phyloP scores from a whole-genome alignment of 1,140 invertebrate genomes.

The Reticulitermes speratus region DNA sequence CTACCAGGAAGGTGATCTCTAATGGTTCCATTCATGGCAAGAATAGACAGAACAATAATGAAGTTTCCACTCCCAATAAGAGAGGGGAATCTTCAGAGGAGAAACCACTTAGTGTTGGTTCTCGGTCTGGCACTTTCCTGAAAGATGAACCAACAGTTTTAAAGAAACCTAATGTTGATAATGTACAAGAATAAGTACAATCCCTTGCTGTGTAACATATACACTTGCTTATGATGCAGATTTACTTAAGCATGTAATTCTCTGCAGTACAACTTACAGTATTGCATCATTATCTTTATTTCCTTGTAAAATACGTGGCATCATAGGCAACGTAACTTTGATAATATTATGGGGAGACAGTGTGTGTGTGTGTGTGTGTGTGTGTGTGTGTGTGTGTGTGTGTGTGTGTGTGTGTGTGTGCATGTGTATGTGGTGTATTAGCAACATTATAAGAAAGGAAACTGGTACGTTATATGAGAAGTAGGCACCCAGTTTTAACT shows the following conservation, averaged over 20 bases:
- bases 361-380: too few relatives aligned
- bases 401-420: not conserved
- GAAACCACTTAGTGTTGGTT: constrained; percentile 44
- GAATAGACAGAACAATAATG: constrained; percentile 8
- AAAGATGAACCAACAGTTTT: constrained; percentile 66
- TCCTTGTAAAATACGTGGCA: not conserved
- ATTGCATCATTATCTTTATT: not conserved
- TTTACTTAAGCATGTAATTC: not conserved
- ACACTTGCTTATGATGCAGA: not conserved
- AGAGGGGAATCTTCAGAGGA: constrained; percentile 18
- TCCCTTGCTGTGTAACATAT: not conserved
- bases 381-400: not conserved
- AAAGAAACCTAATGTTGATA: constrained; percentile 50
- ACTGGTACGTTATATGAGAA: not conserved
- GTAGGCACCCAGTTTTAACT: not conserved
- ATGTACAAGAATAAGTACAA: constrained; percentile 42
- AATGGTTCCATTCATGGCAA: constrained; percentile 13
- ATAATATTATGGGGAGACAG: not conserved
- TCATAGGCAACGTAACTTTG: not conserved
- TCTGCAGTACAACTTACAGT: not conserved
- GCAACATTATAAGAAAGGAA: not conserved
- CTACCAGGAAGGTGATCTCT: not conserved
- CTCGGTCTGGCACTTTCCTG: constrained; percentile 67
- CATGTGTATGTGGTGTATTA: not conserved
- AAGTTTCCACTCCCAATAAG: not conserved